Evolutionary conservation across 2,888 invertebrate species (phyloP).

Genomic region (Ganaspis brasiliensis): DNA sequence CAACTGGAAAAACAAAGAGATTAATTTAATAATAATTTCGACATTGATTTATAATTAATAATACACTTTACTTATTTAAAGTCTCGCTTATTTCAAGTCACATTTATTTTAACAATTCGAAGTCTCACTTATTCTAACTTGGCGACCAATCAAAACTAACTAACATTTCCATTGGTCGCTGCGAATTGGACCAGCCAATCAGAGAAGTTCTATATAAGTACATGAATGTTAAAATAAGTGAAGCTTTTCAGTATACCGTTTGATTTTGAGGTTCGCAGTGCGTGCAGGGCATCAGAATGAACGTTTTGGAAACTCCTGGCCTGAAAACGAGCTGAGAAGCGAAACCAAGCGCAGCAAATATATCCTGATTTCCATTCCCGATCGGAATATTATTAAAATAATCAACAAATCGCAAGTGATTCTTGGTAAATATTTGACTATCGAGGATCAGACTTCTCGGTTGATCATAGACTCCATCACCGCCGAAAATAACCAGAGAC

Average conservation of each 20-base stretch:
- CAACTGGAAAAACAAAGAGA: slow-evolving; percentile 81
- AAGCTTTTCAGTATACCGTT: too few relatives aligned
- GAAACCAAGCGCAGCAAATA: slow-evolving; percentile 89
- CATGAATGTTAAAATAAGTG: too few relatives aligned
- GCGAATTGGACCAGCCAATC: too few relatives aligned
- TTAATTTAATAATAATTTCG: too few relatives aligned
- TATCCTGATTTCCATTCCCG: slow-evolving; percentile 86
- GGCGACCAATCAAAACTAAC: too few relatives aligned
- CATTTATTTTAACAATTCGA: too few relatives aligned
- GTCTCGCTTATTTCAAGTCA: too few relatives aligned
- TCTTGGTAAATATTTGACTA: slow-evolving; percentile 86
- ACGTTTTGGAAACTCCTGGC: slow-evolving; percentile 91
- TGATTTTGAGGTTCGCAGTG: slow-evolving; percentile 87
- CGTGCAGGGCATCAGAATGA: slow-evolving; percentile 91
- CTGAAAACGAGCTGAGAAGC: slow-evolving; percentile 89
- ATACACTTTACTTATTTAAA: too few relatives aligned
- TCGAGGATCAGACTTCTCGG: slow-evolving; percentile 89
- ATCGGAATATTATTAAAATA: slow-evolving; percentile 88
- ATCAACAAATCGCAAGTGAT: slow-evolving; percentile 80
- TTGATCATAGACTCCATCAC: slow-evolving; percentile 86
- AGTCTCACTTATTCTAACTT: too few relatives aligned
- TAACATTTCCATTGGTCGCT: too few relatives aligned
- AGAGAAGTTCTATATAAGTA: too few relatives aligned
- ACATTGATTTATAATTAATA: too few relatives aligned
- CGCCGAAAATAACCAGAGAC: slow-evolving; percentile 92